Evolutionary conservation across 2,888 invertebrate species (phyloP).

Genomic region (Lumbricus terrestris): DNA sequence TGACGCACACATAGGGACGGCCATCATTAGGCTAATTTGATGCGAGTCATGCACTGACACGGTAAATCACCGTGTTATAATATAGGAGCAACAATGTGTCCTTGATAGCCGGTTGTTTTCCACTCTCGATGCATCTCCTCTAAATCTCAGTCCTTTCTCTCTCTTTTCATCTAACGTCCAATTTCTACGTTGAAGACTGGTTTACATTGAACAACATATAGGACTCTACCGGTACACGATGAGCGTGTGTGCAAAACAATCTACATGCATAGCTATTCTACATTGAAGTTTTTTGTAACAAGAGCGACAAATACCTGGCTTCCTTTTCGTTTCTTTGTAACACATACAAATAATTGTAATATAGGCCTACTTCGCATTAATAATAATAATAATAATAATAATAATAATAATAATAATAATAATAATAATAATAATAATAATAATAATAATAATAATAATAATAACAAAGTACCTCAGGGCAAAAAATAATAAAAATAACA

Average conservation of each 20-base stretch:
- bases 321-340: not conserved
- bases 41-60: not conserved
- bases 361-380: not conserved
- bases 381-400: too few relatives aligned
- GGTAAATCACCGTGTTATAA: not conserved
- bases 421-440: too few relatives aligned
- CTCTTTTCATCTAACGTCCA: not conserved
- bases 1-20: not conserved
- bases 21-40: conserved; percentile 3
- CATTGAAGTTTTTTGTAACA: too few relatives aligned
- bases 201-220: too few relatives aligned
- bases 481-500: too few relatives aligned
- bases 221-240: too few relatives aligned
- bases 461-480: too few relatives aligned
- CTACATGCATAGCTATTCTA: not conserved
- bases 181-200: too few relatives aligned
- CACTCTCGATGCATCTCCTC: not conserved
- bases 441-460: too few relatives aligned
- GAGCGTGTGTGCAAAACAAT: not conserved
- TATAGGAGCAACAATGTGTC: not conserved
- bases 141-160: not conserved
- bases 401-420: too few relatives aligned
- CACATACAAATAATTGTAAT: not conserved
- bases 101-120: too few relatives aligned
- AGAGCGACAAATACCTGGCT: not conserved